These are phyloP conservation scores for Dipodomys merriami DNA, from an alignment of 2,113 vertebrate genomes.

Conservation along the genomic window DNA sequence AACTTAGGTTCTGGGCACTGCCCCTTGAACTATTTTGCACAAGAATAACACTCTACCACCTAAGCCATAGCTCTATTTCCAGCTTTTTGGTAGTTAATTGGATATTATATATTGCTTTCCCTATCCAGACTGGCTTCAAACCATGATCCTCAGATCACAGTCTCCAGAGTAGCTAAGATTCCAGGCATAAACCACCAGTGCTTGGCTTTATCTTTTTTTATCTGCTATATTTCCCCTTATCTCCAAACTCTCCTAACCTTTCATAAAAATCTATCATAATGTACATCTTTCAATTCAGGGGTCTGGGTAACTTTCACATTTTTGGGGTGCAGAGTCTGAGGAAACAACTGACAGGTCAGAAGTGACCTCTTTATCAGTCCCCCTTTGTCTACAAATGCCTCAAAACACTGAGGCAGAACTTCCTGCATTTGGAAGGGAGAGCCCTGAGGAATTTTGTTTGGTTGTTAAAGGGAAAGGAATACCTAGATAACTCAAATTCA, in stretches of 20 bases:
- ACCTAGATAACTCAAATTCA: neutral
- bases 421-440: fast-evolving
- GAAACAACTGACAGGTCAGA: neutral
- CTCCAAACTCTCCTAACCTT: neutral
- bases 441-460: neutral
- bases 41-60: too few relatives aligned
- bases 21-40: too few relatives aligned
- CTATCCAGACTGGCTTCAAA: too few relatives aligned
- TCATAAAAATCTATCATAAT: neutral
- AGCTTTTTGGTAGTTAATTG: too few relatives aligned
- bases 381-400: neutral
- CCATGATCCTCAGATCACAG: too few relatives aligned
- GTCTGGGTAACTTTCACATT: neutral
- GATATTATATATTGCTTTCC: too few relatives aligned
- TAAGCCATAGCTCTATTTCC: too few relatives aligned
- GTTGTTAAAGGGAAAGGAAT: neutral
- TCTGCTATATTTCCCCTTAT: neutral
- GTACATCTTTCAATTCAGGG: neutral
- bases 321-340: neutral
- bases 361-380: too few relatives aligned
- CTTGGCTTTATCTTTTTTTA: neutral
- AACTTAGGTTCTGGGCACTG: too few relatives aligned
- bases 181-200: too few relatives aligned
- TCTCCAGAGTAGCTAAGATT: too few relatives aligned
- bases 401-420: neutral